Base-by-base conservation (phyloP, 2,888 invertebrate genomes). In the Thymelicus acteon region DNA sequence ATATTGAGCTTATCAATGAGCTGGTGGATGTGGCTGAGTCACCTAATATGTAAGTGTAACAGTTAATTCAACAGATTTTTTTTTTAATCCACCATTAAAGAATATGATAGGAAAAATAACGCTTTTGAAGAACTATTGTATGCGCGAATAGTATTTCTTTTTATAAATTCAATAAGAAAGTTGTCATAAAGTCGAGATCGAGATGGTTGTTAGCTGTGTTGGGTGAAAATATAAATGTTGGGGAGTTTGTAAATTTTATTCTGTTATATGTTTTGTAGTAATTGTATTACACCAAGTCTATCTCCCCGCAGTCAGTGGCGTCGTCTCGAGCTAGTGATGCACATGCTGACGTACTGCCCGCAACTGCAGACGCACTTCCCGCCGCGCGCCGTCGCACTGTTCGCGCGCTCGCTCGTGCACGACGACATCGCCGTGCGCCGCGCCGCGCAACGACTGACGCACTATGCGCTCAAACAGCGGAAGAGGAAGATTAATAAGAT, bases 361-460 rank as follows among this genome's bases (percentile, higher is more conserved):
- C 96, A 98, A 73, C 94, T 96, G 0, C 96, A 97, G 83, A 94
- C 96, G 0, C 87, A 91, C 6, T 96, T 96, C 85, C 95, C 96
- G 0, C 85, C 95, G 0, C 85, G 92, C 10, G 95, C 96, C 0
- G 96, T 97, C 1, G 92, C 94, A 39, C 95, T 96, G 69, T 95
- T 96, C 77, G 88, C 96, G 0, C 91, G 95, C 48, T 94, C 95
- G 5, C 91, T 97, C 0, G 91, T 97, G 4, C 95, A 97, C 86
- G 98, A 98, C 79, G 96, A 97, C n/a, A 92, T 98, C 40, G 94
- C 95, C n/a, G 96, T 98, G 40, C 94, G 98, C 47, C 96, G 97
- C 88, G 91, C 95, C n/a, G 95, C 96, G 0, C 87, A 95, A 7
- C 92, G 94, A 39, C 94, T 95, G 0, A 86, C 96, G 40, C 92